These are phyloP conservation scores for Acanthopagrus latus DNA, from an alignment of 2,797 vertebrate species.

Conservation along the genomic window DNA sequence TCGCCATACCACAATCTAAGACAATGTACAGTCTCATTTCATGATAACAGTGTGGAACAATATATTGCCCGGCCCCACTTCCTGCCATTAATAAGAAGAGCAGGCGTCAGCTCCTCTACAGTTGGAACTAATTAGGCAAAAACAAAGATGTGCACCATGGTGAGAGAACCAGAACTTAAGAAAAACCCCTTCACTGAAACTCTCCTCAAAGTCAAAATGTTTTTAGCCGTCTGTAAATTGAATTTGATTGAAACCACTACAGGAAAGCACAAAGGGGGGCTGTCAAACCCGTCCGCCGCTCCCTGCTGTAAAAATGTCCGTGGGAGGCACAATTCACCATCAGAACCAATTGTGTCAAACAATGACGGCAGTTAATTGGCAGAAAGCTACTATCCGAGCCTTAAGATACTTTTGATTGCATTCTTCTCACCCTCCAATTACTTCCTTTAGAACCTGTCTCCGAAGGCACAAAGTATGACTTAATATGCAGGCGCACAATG, in stretches of 20 bases:
- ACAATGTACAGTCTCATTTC: no score
- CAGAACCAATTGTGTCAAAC: slow-evolving; percentile 65
- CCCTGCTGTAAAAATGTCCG: slow-evolving; percentile 44
- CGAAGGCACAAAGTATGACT: slow-evolving; percentile 58
- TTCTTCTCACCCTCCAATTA: slow-evolving; percentile 53
- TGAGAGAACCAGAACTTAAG: background rate
- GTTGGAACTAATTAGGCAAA: slow-evolving; percentile 7
- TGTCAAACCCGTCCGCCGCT: slow-evolving; percentile 55
- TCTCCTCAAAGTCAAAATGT: slow-evolving; percentile 32
- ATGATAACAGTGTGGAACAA: no score
- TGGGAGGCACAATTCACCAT: slow-evolving; percentile 51
- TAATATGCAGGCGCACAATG: slow-evolving; percentile 67
- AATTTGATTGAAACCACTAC: slow-evolving; percentile 48
- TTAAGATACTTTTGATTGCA: slow-evolving; percentile 59
- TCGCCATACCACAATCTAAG: no score
- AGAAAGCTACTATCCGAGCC: slow-evolving; percentile 52
- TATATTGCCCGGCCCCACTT: no score
- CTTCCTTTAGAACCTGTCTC: slow-evolving; percentile 50
- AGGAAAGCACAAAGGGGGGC: slow-evolving; percentile 42
- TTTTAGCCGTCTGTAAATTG: slow-evolving; percentile 30
- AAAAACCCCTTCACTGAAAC: slow-evolving; percentile 2
- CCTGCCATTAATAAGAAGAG: background rate
- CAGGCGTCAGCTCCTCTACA: background rate
- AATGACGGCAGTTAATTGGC: slow-evolving; percentile 64
- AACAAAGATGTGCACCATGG: slow-evolving; percentile 8